Conservation (phyloP, 2,797 vertebrate genomes). For the Notoglanidium macrostoma region DNA sequence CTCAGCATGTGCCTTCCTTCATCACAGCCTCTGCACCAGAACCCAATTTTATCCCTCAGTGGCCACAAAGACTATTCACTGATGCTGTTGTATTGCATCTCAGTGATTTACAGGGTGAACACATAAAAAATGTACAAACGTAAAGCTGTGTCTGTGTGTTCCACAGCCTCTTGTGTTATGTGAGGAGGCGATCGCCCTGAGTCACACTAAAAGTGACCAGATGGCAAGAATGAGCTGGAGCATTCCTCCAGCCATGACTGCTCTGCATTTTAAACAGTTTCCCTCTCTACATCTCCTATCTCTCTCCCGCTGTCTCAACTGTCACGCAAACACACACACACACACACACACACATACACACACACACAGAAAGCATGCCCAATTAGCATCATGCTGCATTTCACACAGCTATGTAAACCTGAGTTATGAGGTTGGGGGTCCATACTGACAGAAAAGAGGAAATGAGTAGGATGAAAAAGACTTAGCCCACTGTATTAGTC, state of each 20-base stretch:
- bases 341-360: conserved; percentile 19
- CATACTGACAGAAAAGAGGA: conserved; percentile 34
- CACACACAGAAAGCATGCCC: conserved; percentile 39
- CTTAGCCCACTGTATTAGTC: conserved; percentile 22
- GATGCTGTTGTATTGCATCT: conserved; percentile 38
- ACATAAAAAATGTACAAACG: conserved; percentile 31
- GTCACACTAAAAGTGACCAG: conserved; percentile 62
- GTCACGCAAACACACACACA: conserved; percentile 26
- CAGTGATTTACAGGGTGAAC: conserved; percentile 34
- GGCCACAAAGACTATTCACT: conserved; percentile 28
- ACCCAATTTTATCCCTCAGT: conserved; percentile 50
- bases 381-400: conserved; percentile 58
- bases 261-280: conserved; percentile 74
- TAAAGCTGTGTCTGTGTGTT: conserved; percentile 23
- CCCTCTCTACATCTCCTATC: conserved; percentile 47
- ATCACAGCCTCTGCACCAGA: conserved; percentile 34
- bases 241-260: conserved; percentile 67
- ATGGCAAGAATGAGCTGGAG: conserved; percentile 54
- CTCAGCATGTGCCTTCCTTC: conserved; percentile 17
- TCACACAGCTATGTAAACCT: conserved; percentile 57
- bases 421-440: conserved; percentile 50
- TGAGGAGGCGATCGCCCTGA: conserved; percentile 52
- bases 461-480: conserved; percentile 40
- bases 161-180: conserved; percentile 28
- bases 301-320: conserved; percentile 31